phyloP scores from a whole-genome alignment of 2,888 invertebrate species.

The Rotaria magnacalcarata region DNA sequence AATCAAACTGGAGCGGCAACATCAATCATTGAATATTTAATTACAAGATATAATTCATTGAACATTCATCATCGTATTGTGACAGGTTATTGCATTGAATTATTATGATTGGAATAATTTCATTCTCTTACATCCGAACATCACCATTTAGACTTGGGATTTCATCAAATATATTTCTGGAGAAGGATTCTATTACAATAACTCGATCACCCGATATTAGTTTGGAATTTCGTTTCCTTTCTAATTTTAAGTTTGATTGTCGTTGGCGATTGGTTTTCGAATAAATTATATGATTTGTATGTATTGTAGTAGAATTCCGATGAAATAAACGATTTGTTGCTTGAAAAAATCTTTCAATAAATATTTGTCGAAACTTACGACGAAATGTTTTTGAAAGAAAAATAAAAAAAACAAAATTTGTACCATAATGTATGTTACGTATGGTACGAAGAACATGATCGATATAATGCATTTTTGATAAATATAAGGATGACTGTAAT shows the following conservation, averaged over 20 bases:
- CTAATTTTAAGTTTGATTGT: background rate
- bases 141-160: background rate
- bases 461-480: constrained; percentile 33
- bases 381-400: constrained; percentile 29
- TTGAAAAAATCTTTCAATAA: background rate
- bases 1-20: too few relatives aligned
- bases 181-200: background rate
- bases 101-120: background rate
- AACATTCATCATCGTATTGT: background rate
- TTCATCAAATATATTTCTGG: background rate
- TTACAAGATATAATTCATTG: too few relatives aligned
- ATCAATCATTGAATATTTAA: too few relatives aligned
- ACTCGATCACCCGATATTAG: rapidly evolving
- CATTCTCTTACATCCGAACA: background rate
- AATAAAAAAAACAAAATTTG: constrained; percentile 26
- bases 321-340: background rate
- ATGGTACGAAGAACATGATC: constrained; percentile 20
- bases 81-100: background rate
- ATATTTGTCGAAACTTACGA: constrained; percentile 25
- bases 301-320: background rate
- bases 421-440: constrained; percentile 20
- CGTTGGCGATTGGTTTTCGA: background rate
- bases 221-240: background rate
- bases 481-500: background rate
- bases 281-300: background rate